Base-by-base conservation (phyloP, 2,888 invertebrate species). In the Gryllus longicercus region DNA sequence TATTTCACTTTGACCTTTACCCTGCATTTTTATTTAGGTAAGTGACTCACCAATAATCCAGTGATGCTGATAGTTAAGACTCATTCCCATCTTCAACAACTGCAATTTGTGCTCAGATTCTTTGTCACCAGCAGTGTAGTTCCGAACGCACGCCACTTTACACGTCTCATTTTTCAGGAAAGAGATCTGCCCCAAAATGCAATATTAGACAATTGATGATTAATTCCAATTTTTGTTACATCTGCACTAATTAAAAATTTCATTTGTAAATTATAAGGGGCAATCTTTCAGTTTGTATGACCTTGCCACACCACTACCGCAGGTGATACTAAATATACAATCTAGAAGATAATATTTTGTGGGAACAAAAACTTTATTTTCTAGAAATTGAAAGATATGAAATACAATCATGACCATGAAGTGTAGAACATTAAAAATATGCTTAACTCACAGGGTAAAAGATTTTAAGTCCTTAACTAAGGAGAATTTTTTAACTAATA, bases 11-110 rank as follows among this genome's bases (percentile, higher is more conserved):
- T 38, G 38, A 5, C 38, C 38, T 38, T 1, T 38, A 38, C 38
- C 0, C 25, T 38, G 25, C 25, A 38, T 8, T 38, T 38, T 8
- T 38, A 1, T 38, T 38, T 8, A 4, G 8, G 38, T 38, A 38
- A 38, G 38, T 38, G 38, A 38, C 90, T 85, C 84, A 89, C 90
- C 90, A 82, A 96, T 91, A 85, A 96, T 96, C 99, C 99, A 99
- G 87, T 99, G 99, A 88, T 99, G 99, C 85, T 98, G 96, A 87
- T 99, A 99, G 87, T 98, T 98, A 79, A 97, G 89, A 81, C 94
- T 93, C 90, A 98, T 96, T 82, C 97, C 98, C 88, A 95, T 95
- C 86, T 95, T 94, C 81, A 99, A 89, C 21, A 94, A 91, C 85
- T 94, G 93, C 84, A 99, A 87, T 84, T 93, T 93, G 82, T 92